Conservation (phyloP, 1,140 invertebrate species). For the Diachasma alloeum region DNA sequence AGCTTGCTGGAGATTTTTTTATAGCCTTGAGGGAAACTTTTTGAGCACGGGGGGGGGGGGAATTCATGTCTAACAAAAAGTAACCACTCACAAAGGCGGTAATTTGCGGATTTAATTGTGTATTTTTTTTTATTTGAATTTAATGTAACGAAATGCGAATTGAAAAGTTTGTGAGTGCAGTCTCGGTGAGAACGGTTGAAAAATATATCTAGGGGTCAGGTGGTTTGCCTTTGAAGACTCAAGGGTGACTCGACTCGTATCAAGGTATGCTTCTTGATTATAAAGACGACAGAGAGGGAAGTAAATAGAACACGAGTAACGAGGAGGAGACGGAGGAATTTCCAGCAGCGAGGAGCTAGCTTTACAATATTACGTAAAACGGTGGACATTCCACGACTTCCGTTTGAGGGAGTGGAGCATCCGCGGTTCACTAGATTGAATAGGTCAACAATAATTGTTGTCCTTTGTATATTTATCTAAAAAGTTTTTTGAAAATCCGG, state of each 20-base stretch:
- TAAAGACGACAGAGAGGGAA: not conserved
- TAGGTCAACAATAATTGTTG: slow-evolving; percentile 37
- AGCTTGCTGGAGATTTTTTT: too few relatives aligned
- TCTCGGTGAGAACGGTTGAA: not conserved
- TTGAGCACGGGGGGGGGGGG: not conserved
- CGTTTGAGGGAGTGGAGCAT: slow-evolving; percentile 55
- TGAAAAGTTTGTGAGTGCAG: not conserved
- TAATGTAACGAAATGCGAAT: not conserved
- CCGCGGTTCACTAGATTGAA: slow-evolving; percentile 41
- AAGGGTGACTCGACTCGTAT: not conserved
- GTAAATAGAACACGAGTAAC: not conserved
- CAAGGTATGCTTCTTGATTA: not conserved
- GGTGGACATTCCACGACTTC: slow-evolving; percentile 38
- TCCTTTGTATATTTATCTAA: slow-evolving; percentile 28
- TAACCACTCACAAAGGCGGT: too few relatives aligned
- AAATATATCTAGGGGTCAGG: not conserved
- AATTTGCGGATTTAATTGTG: too few relatives aligned
- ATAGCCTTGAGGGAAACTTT: slow-evolving; percentile 12
- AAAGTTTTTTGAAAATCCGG: not conserved
- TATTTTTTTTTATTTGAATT: not conserved
- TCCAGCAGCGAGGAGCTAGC: not conserved
- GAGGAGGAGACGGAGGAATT: slow-evolving; percentile 1
- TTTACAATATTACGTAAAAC: slow-evolving; percentile 35
- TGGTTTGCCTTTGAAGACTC: not conserved
- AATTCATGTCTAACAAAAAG: not conserved